Conservation (phyloP, 2,888 invertebrate species). For the Chymomyza fuscimana region DNA sequence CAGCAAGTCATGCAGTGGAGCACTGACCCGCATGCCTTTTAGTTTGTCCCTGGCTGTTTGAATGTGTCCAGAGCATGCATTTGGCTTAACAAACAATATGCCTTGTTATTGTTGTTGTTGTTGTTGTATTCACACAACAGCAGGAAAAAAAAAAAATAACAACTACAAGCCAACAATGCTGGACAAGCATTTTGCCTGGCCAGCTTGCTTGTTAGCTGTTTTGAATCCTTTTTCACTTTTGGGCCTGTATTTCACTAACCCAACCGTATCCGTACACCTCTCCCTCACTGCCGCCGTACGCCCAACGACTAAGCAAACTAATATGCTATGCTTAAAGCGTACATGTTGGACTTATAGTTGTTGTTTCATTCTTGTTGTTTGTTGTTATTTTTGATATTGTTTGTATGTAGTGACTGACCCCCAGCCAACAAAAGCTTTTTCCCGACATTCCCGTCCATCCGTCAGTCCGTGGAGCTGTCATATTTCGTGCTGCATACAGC, state of each 20-base stretch:
- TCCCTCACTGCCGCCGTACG: background rate
- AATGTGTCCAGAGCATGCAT: constrained; percentile 61
- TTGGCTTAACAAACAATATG: constrained; percentile 71
- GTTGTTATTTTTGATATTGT: constrained; percentile 55
- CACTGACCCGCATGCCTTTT: constrained; percentile 65
- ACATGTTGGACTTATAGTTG: constrained; percentile 73
- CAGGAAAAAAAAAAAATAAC: constrained; percentile 21
- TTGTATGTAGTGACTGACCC: constrained; percentile 30
- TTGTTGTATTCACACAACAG: constrained; percentile 64
- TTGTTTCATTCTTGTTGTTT: constrained; percentile 43
- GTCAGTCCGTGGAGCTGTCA: constrained; percentile 55
- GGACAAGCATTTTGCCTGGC: background rate
- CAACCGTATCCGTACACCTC: too few species aligned
- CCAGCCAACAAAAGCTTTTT: constrained; percentile 63
- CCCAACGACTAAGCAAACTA: constrained; percentile 62
- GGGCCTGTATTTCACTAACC: constrained; percentile 8
- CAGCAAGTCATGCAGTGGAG: constrained; percentile 70
- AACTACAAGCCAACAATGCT: constrained; percentile 46
- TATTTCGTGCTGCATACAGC: constrained; percentile 62
- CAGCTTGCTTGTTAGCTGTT: constrained; percentile 50
- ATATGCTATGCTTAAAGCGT: constrained; percentile 75
- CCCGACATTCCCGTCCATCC: constrained; percentile 10
- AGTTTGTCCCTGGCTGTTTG: constrained; percentile 14
- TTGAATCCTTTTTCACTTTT: constrained; percentile 68
- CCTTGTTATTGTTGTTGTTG: constrained; percentile 44